Conservation (phyloP, 92 coral and sea anemone species). For the Chrysogorgia sp. region DNA sequence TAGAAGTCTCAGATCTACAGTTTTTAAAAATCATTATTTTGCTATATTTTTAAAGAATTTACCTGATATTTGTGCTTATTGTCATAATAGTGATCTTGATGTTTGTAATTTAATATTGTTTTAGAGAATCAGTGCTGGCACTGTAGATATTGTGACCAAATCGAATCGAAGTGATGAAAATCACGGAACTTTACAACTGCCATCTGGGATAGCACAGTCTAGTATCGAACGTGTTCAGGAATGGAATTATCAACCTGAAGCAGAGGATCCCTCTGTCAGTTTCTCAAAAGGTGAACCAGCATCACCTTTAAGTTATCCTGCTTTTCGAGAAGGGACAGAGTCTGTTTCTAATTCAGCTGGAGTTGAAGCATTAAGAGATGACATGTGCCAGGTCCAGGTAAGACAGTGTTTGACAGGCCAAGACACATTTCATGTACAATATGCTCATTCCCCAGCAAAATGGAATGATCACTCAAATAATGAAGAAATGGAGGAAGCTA, state of each 20-base stretch:
- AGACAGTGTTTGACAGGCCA: background rate
- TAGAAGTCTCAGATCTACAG: too few relatives aligned
- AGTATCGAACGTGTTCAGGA: slow-evolving; percentile 89
- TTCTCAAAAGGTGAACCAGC: background rate
- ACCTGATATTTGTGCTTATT: too few relatives aligned
- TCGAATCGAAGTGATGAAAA: background rate
- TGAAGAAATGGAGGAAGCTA: background rate
- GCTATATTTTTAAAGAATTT: too few relatives aligned
- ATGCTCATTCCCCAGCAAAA: background rate
- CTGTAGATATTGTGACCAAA: background rate
- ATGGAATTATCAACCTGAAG: slow-evolving; percentile 82
- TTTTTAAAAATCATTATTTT: too few relatives aligned
- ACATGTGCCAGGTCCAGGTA: slow-evolving; percentile 18
- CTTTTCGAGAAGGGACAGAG: slow-evolving; percentile 3
- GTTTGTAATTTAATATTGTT: background rate
- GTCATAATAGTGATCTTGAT: too few relatives aligned
- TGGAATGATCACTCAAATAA: background rate
- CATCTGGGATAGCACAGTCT: slow-evolving; percentile 54
- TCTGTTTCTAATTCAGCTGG: slow-evolving; percentile 4
- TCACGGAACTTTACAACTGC: slow-evolving; percentile 12
- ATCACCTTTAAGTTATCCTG: background rate
- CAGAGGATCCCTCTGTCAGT: slow-evolving; percentile 35
- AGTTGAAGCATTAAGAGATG: background rate
- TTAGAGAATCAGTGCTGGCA: background rate
- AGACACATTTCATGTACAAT: background rate